Evolutionary conservation across 1,140 invertebrate species (phyloP).

Genomic region (Zaprionus camerounensis): DNA sequence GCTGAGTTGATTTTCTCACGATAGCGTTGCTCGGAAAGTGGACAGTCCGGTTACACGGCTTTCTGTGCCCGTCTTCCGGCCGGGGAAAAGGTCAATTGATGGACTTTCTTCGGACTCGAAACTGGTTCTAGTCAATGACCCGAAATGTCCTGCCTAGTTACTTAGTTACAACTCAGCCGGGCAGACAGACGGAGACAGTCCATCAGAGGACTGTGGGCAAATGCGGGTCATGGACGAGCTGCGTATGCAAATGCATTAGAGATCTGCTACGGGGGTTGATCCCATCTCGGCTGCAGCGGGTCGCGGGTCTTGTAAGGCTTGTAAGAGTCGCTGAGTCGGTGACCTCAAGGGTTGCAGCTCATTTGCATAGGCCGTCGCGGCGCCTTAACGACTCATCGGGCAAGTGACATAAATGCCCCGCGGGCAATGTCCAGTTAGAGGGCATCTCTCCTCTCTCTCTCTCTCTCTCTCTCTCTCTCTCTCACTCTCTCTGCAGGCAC

Average conservation of each 20-base stretch:
- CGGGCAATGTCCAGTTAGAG: conserved; percentile 62
- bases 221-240: conserved; percentile 56
- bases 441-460: background rate
- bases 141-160: conserved; percentile 69
- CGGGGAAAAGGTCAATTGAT: conserved; percentile 56
- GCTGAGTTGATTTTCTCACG: conserved; percentile 73
- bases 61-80: conserved; percentile 20
- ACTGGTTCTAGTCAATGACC: conserved; percentile 75
- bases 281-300: conserved; percentile 20
- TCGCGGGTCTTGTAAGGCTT: conserved; percentile 31
- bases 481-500: background rate
- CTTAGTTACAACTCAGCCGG: conserved; percentile 62
- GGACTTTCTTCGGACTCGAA: conserved; percentile 40
- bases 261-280: conserved; percentile 34
- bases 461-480: too few relatives aligned
- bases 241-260: conserved; percentile 55
- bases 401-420: conserved; percentile 50
- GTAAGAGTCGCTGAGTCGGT: conserved; percentile 62
- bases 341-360: conserved; percentile 67
- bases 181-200: conserved; percentile 37
- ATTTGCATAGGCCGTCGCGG: conserved; percentile 62
- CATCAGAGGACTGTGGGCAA: conserved; percentile 20
- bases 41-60: conserved; percentile 80
- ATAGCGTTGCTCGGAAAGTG: conserved; percentile 58
- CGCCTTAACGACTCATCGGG: conserved; percentile 31